These are phyloP conservation scores for Hypolimnas misippus DNA, from an alignment of 2,888 invertebrate species.

Conservation along the genomic window DNA sequence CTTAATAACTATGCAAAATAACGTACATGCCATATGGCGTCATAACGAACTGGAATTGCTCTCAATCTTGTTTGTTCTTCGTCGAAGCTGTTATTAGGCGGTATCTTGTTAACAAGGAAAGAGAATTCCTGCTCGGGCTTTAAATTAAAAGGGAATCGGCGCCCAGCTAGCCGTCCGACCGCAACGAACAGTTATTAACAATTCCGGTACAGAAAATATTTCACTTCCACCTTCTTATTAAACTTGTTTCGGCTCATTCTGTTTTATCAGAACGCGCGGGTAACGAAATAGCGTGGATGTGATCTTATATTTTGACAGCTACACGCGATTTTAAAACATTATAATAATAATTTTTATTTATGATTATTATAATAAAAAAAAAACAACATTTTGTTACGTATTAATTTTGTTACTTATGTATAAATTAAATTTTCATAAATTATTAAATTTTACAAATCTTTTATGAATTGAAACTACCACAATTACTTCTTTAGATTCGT, in stretches of 20 bases:
- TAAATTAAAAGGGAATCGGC: conserved; percentile 80
- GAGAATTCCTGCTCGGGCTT: conserved; percentile 68
- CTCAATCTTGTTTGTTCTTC: conserved; percentile 76
- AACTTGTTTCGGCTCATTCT: conserved; percentile 74
- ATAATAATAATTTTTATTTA: no score
- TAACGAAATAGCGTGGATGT: conserved; percentile 58
- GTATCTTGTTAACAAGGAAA: conserved; percentile 74
- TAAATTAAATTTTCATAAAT: no score
- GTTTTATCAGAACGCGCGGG: conserved; percentile 63
- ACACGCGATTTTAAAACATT: no score
- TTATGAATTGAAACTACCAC: no score
- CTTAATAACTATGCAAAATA: conserved; percentile 54
- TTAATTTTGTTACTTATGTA: no score
- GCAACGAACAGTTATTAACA: conserved; percentile 78
- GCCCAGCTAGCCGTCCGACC: conserved; percentile 63
- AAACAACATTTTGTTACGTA: no score
- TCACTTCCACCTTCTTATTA: conserved; percentile 82
- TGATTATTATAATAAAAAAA: neutral
- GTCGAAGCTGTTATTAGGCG: conserved; percentile 77
- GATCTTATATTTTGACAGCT: neutral
- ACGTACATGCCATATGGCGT: conserved; percentile 67
- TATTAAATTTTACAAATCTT: no score
- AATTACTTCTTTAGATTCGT: no score
- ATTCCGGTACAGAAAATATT: conserved; percentile 82
- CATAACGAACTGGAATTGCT: conserved; percentile 61